Base-by-base conservation (phyloP, 2,888 invertebrate genomes). In the Mellilla xanthometata region DNA sequence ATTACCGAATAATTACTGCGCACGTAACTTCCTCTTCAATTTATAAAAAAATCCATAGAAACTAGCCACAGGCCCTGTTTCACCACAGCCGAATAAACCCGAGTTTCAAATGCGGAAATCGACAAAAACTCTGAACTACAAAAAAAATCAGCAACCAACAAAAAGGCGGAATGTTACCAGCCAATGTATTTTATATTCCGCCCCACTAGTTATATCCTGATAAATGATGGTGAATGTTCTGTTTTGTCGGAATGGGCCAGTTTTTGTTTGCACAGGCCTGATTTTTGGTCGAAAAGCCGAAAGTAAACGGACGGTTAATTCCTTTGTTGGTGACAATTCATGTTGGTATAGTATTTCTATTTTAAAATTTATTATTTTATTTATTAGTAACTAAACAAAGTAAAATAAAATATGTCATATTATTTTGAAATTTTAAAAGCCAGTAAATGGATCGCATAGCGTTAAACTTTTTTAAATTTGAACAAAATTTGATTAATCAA, bases 121-220 rank as follows among this genome's bases (percentile, higher is more conserved):
- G 33, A 49, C 62, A 24, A 24, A 24, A 24, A 19, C 4, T 19
- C 15, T 3, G 15, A 3, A n/a, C n/a, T n/a, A n/a, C n/a, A n/a
- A 58, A 62, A 55, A 53, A 62, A 59, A 19, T 55, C 57, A 54
- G 39, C 40, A 53, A 6, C 15, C 15, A 6, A 19, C 15, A 19
- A 19, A 19, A 19, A 19, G 15, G 3, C 15, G 15, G 15, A 19
- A 19, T 19, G 15, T 19, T 19, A 24, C 78, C 61, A 65, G 68
- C 70, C 78, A 79, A 71, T 71, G 73, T 81, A 76, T 78, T 69
- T n/a, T 74, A 49, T 69, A 70, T 78, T 80, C 77, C 81, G 65
- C 76, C 79, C 76, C 76, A 82, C 79, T 83, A 83, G 85, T 83
- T 85, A 80, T 78, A 78, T 75, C 74, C 81, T 82, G 85, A 85